phyloP scores from a whole-genome alignment of 2,797 vertebrate genomes.

The Sebastes diaconus region DNA sequence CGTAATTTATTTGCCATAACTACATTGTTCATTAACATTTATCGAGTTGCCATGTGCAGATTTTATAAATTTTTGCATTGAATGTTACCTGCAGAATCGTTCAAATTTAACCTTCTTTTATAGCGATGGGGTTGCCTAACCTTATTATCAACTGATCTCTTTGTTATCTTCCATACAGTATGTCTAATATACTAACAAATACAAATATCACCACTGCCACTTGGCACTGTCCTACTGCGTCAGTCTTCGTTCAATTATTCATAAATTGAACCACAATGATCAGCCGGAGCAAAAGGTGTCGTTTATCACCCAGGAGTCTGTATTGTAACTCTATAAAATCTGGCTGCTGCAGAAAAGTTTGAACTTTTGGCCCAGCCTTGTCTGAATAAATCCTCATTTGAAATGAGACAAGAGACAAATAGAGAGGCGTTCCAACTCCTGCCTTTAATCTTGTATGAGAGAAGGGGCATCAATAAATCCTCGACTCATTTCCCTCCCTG shows the following conservation, averaged over 20 bases:
- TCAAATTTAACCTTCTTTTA: not conserved
- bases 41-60: not conserved
- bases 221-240: not conserved
- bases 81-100: not conserved
- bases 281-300: not conserved
- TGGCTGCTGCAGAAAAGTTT: not conserved
- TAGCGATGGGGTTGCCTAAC: not conserved
- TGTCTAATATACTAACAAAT: not conserved
- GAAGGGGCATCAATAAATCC: constrained; percentile 25
- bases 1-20: not conserved
- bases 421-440: constrained; percentile 18
- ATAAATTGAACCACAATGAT: not conserved
- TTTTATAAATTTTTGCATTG: not conserved
- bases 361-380: constrained; percentile 1
- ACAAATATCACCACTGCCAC: not conserved
- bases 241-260: not conserved
- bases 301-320: not conserved
- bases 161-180: not conserved
- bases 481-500: not conserved
- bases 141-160: not conserved
- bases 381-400: constrained; percentile 40
- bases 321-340: not conserved
- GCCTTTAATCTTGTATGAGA: constrained; percentile 22
- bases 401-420: constrained; percentile 41
- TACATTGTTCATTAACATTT: not conserved